A percentile compares a stretch with the other conserved stretches of the same genome.
Evolutionary conservation across 2,888 invertebrate species (phyloP).

Genomic region (Flexamia atlantica): DNA sequence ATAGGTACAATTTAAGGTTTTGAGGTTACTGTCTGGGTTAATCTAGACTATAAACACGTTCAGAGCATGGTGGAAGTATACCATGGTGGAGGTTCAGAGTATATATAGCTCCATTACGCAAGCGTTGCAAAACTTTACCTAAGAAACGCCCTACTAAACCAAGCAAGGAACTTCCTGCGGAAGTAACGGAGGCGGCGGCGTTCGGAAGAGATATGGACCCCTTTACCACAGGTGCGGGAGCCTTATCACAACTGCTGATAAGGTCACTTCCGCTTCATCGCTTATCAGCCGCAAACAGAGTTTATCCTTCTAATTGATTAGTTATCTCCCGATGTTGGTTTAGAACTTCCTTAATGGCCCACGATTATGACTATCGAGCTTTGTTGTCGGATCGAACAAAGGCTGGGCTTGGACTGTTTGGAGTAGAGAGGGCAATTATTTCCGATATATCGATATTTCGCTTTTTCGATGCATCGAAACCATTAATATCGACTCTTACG

Average conservation of each 20-base stretch:
- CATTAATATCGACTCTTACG: no score
- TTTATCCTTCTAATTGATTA: conserved; percentile 53
- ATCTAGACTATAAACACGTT: no score
- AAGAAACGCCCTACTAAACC: no score
- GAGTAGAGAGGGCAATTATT: no score
- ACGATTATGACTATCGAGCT: conserved; percentile 3
- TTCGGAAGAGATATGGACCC: conserved; percentile 27
- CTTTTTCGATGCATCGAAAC: no score
- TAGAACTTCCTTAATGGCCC: conserved; percentile 27
- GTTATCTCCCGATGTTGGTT: conserved; percentile 44
- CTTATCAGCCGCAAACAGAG: conserved; percentile 38
- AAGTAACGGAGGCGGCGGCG: not conserved
- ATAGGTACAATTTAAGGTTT: no score
- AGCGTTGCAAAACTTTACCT: no score
- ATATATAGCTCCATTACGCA: no score
- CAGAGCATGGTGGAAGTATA: no score
- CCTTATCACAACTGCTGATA: conserved; percentile 50
- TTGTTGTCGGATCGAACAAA: conserved; percentile 6
- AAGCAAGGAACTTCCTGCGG: not conserved
- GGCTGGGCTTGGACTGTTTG: not conserved
- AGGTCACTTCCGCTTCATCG: conserved; percentile 30
- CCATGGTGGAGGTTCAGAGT: no score
- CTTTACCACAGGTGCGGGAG: conserved; percentile 18
- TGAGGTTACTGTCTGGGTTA: no score
- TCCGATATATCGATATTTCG: no score